Evolutionary conservation across 2,888 invertebrate genomes (phyloP), one percentile per base, ranked within the genome.

Genomic region (Pogonocherus hispidulus): DNA sequence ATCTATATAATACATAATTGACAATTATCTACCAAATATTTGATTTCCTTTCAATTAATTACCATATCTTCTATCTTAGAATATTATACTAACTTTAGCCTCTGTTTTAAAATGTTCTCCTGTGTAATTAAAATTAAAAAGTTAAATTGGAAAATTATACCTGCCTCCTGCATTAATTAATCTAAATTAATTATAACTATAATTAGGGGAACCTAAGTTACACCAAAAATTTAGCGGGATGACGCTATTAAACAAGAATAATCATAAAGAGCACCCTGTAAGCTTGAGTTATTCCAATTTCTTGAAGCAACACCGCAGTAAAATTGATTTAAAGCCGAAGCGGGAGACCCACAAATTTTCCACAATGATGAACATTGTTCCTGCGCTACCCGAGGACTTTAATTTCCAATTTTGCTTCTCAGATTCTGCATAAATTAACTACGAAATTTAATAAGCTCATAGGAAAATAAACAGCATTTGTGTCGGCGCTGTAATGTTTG

Each of bases 381-480:
- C 72, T 73, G 59, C 73, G 76, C 75, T 73, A 76, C 72, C 73
- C 74, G 63, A 72, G 75, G 74, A 77, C 75, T 78, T 79, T 79
- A 80, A 79, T 80, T 79, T 80, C 75, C 79, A 79, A 81, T 80
- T 79, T 79, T 67, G 74, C 76, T 72, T 72, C 77, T 76, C 77
- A 76, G 76, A 78, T 78, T 80, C 77, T 74, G 80, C 79, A 81
- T 81, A 81, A 81, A 81, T 81, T 81, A 81, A 79, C 77, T 79
- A 69, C 68, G 75, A 78, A 80, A 81, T 81, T 80, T 81, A 81
- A 81, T 81, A 81, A 81, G 77, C 80, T 80, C 76, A 76, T 77
- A 78, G 77, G 78, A 80, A 80, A 81, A 81, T 80, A 81, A 80
- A 80, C 78, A 79, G 73, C 79, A 76, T 75, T 77, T 70, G 76